phyloP scores from a whole-genome alignment of 2,888 invertebrate genomes.

The Julus scandinavius region DNA sequence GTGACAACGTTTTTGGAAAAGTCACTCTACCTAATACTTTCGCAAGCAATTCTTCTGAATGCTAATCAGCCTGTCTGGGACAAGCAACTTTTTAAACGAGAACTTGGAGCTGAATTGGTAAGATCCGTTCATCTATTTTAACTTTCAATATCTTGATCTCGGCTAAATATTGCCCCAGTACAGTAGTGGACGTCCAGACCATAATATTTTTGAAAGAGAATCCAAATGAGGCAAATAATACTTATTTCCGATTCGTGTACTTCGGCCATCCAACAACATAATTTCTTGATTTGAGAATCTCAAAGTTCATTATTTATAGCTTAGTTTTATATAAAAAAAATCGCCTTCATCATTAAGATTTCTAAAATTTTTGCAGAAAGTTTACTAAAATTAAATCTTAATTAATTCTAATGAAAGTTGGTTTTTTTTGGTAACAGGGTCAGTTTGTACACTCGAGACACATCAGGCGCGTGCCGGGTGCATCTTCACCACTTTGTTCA shows the following conservation, averaged over 20 bases:
- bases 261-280: not conserved
- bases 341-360: not conserved
- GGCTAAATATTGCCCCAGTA: too few relatives aligned
- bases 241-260: too few relatives aligned
- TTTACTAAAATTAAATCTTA: not conserved
- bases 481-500: slow-evolving; percentile 2
- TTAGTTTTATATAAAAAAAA: too few relatives aligned
- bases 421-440: slow-evolving; percentile 5
- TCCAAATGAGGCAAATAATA: too few relatives aligned
- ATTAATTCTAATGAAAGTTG: too few relatives aligned
- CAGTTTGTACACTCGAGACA: slow-evolving; percentile 53
- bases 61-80: slow-evolving; percentile 63
- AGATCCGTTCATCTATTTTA: not conserved
- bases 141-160: too few relatives aligned
- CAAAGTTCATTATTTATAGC: too few relatives aligned
- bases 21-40: slow-evolving; percentile 64
- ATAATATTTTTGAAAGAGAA: too few relatives aligned
- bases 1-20: slow-evolving; percentile 65
- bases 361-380: not conserved
- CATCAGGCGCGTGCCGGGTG: slow-evolving; percentile 20
- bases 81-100: slow-evolving; percentile 66
- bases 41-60: slow-evolving; percentile 65
- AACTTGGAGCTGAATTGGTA: slow-evolving; percentile 66
- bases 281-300: too few relatives aligned
- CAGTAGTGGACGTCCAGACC: too few relatives aligned